Conservation (phyloP, 2,113 vertebrate species). For the Anguilla rostrata region DNA sequence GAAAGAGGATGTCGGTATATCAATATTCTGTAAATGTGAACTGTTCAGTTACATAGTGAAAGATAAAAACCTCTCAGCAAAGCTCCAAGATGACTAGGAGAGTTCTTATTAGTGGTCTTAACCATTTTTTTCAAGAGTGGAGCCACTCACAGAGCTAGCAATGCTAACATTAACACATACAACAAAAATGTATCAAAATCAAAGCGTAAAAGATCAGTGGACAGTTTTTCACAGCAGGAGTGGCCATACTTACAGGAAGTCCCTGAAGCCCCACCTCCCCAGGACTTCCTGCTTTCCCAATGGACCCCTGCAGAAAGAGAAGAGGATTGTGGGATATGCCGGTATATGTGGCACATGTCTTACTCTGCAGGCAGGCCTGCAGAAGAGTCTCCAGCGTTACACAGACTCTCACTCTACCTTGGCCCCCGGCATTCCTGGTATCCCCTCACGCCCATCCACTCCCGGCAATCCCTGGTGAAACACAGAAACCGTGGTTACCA, state of each 20-base stretch:
- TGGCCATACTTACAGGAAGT: constrained; percentile 82
- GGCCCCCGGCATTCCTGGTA: constrained; percentile 90
- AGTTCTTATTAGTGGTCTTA: neutral
- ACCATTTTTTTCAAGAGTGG: neutral
- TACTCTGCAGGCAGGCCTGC: neutral
- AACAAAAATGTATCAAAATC: neutral
- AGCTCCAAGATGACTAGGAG: neutral
- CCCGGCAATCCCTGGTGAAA: constrained; percentile 84
- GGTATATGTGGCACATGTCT: neutral
- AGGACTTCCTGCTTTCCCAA: constrained; percentile 84
- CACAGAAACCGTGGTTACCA: neutral
- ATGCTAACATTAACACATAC: neutral
- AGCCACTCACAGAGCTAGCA: neutral
- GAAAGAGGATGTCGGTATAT: too few species aligned
- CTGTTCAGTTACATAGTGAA: neutral
- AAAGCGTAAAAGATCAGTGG: neutral
- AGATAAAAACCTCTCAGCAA: neutral
- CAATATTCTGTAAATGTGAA: too few species aligned
- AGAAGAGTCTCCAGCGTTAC: neutral
- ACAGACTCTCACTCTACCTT: constrained; percentile 72
- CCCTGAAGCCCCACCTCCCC: constrained; percentile 90
- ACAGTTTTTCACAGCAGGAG: neutral
- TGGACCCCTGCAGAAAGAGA: constrained; percentile 74
- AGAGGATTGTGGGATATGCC: neutral
- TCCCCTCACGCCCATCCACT: constrained; percentile 87